phyloP scores from a whole-genome alignment of 2,113 vertebrate species.

The Electrona antarctica region DNA sequence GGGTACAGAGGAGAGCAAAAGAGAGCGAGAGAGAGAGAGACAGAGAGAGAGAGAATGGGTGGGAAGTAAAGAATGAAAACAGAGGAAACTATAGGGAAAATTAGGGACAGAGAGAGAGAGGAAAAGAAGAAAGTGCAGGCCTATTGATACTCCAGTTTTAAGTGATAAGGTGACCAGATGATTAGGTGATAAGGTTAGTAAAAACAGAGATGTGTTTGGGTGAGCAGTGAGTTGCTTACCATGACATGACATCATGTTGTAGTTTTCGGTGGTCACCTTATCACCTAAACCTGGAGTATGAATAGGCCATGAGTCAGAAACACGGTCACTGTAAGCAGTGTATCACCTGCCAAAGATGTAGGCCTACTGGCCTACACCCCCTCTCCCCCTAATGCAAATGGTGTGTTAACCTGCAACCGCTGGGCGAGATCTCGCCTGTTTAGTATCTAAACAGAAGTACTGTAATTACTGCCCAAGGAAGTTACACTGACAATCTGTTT shows the following conservation, averaged over 20 bases:
- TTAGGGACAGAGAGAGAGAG: not conserved
- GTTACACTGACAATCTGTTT: too few species aligned
- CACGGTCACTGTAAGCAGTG: constrained; percentile 47
- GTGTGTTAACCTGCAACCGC: constrained; percentile 53
- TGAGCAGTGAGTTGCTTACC: too few species aligned
- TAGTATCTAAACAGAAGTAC: too few species aligned
- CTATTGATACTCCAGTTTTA: too few species aligned
- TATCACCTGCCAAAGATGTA: constrained; percentile 61
- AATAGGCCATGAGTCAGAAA: constrained; percentile 11
- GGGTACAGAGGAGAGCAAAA: not conserved
- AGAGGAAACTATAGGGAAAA: not conserved
- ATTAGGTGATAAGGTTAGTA: too few species aligned
- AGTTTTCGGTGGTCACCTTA: too few species aligned
- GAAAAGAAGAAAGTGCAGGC: not conserved
- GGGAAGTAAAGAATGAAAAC: not conserved
- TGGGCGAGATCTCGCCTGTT: not conserved
- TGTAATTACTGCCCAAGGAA: too few species aligned
- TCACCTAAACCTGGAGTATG: too few species aligned
- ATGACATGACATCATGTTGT: too few species aligned
- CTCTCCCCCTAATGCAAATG: constrained; percentile 54
- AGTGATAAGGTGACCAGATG: too few species aligned
- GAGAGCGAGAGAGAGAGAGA: not conserved
- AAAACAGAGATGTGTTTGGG: too few species aligned
- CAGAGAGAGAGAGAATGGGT: not conserved
- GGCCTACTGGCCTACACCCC: constrained; percentile 34